Base-by-base conservation (phyloP, 2,888 invertebrate genomes). In the Callyntrura sp. region DNA sequence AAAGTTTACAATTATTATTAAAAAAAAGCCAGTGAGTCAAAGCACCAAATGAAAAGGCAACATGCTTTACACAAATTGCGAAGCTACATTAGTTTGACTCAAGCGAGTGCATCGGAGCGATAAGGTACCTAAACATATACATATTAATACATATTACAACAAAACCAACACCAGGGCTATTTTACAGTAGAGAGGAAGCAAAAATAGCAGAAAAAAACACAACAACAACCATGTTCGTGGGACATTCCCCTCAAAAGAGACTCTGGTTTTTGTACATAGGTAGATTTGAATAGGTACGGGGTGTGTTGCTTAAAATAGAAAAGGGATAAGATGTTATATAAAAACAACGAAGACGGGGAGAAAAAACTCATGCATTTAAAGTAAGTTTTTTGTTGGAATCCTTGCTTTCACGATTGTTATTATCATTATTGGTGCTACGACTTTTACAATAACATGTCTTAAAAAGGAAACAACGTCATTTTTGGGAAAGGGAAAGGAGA, bases 291-390 rank as follows among this genome's bases (percentile, higher is more conserved):
- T 51, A 51, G n/a, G n/a, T 51, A 51, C 3, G n/a, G 11, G n/a
- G n/a, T 51, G 11, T 6, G n/a, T 51, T 6, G 35, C 35, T 35
- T 35, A 62, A 23, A 11, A 62, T 25, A 12, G 51, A 62, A 62
- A 62, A 23, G 11, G 11, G 9, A 25, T 11, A 62, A n/a, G 25
- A 62, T 11, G 12, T 12, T 25, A 20, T 62, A 43, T 14, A 70
- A 70, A 70, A 17, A 25, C 12, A 23, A 11, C 25, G 23, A 48
- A 8, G n/a, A 5, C n/a, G 12, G 45, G 0, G 20, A 23, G 6
- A 48, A 51, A 76, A 57, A 78, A 57, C 28, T 28, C 78, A 78
- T 78, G 78, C 78, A 78, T 57, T 17, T n/a, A 17, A 17, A 70
- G 70, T 70, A 45, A 70, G 43, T 70, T 28, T 35, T n/a, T 3